Base-by-base conservation (phyloP, 2,797 vertebrate genomes). In the Brachyrhaphis roseni region DNA sequence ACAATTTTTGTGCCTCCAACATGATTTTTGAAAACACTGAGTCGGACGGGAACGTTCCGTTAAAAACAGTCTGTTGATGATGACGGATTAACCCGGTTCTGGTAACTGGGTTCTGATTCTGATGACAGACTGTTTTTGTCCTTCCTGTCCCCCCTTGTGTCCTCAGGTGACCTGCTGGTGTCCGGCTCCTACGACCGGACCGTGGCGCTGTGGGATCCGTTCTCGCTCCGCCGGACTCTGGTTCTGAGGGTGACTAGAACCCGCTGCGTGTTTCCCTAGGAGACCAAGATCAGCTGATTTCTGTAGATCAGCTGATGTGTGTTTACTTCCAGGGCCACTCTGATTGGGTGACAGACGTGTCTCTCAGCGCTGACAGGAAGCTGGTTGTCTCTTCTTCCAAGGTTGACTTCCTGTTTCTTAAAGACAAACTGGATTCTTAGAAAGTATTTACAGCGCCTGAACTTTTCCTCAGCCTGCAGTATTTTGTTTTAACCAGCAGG, bases 281-380 rank as follows among this genome's bases (percentile, higher is more conserved):
- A 34, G 13, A 10, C 8, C 8, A 49, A 5, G 7, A 5, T 20
- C 45, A 11, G 41, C 23, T 72, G 41, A 16, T 53, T 45, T 13
- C 15, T n/a, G 47, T 6, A 1, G 10, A 11, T 20, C 45, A 15
- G 41, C 34, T 72, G 41, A 16, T 43, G 20, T 45, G 8, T 13
- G 64, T 31, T 57, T 39, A 0, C 39, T 68, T 83, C 2, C 79
- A 97, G 97, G 96, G 96, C 51, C 96, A 97, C 72, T 45, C 28
- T 23, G 95, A 95, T 62, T 97, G 96, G 96, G 96, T 97, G 82
- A 96, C 90, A 49, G 96, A 97, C 68, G 94, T 96, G 57, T 94
- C 91, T 0, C 34, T 97, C 47, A 95, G 95, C 28, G 85, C 78
- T 26, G 90, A 93, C 88, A 94, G 93, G 82, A 96, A 95, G 79